Percentiles rank a stretch among this genome's conserved stretches.
Conservation (phyloP, 2,888 invertebrate genomes). For the Mesorhabditis sp. region DNA sequence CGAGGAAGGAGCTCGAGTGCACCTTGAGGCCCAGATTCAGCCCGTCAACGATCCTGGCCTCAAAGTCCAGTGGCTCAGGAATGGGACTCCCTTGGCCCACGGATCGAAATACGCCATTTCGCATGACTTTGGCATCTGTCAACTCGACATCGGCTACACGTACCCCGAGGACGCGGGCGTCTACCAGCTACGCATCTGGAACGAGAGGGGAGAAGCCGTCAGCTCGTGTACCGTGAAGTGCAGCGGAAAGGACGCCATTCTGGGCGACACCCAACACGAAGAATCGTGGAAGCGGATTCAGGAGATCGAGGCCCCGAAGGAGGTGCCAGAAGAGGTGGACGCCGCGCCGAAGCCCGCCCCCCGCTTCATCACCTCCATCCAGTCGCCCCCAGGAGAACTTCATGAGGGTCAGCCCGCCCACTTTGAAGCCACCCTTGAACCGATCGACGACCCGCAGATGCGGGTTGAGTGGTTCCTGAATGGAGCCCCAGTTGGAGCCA, state of each 20-base stretch:
- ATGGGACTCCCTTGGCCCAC: slow-evolving; percentile 54
- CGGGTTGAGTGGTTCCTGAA: slow-evolving; percentile 70
- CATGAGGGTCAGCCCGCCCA: slow-evolving; percentile 79
- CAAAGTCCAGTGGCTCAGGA: slow-evolving; percentile 65
- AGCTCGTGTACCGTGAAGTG: slow-evolving; percentile 78
- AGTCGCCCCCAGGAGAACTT: slow-evolving; percentile 33
- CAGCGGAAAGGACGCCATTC: slow-evolving; percentile 40
- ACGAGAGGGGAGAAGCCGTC: slow-evolving; percentile 89
- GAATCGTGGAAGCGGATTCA: slow-evolving; percentile 81
- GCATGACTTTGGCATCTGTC: slow-evolving; percentile 93
- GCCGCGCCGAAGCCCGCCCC: slow-evolving; percentile 43
- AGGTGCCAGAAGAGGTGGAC: slow-evolving; percentile 35
- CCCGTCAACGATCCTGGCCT: slow-evolving; percentile 88
- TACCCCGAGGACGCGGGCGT: slow-evolving; percentile 88
- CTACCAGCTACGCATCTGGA: slow-evolving; percentile 84
- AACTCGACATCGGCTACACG: slow-evolving; percentile 76
- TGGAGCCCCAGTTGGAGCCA: slow-evolving; percentile 75
- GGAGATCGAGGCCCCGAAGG: slow-evolving; percentile 48
- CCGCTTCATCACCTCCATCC: slow-evolving; percentile 26
- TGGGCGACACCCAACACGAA: slow-evolving; percentile 67
- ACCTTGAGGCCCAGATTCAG: slow-evolving; percentile 86
- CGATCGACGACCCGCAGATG: slow-evolving; percentile 77
- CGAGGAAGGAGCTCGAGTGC: slow-evolving; percentile 76
- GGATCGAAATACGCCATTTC: slow-evolving; percentile 68
- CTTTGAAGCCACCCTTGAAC: slow-evolving; percentile 87